A percentile compares a stretch with the other conserved stretches of the same genome.
These are phyloP conservation scores for Cancer borealis DNA, from an alignment of 2,888 invertebrate genomes.

Conservation along the genomic window DNA sequence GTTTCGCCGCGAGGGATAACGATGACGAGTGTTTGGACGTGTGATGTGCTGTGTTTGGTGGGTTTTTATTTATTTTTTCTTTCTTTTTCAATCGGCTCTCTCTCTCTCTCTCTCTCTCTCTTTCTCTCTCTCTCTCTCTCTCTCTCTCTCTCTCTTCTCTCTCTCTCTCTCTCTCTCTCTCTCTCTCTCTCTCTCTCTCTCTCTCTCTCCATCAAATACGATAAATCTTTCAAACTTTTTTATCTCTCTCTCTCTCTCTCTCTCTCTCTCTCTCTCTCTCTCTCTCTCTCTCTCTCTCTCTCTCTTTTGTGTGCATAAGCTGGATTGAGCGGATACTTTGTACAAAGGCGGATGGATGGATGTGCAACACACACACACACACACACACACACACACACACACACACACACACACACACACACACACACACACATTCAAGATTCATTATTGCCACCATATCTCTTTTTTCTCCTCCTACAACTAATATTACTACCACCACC, in stretches of 20 bases:
- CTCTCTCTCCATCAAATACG: neutral
- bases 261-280: neutral
- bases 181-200: conserved; percentile 26
- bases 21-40: neutral
- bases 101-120: no score
- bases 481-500: neutral
- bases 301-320: neutral
- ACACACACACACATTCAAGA: neutral
- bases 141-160: neutral
- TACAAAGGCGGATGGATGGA: no score
- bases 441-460: no score
- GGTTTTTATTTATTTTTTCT: neutral
- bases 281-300: conserved; percentile 17
- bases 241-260: neutral
- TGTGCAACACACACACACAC: no score
- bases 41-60: neutral
- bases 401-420: neutral
- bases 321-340: no score
- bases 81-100: no score
- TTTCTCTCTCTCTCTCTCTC: neutral
- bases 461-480: neutral
- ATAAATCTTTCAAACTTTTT: neutral
- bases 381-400: neutral
- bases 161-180: neutral
- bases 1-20: conserved; percentile 20